Percentiles rank a stretch among this genome's conserved stretches.
phyloP scores from a whole-genome alignment of 2,113 vertebrate genomes.

The Pomatorhinus ruficollis region DNA sequence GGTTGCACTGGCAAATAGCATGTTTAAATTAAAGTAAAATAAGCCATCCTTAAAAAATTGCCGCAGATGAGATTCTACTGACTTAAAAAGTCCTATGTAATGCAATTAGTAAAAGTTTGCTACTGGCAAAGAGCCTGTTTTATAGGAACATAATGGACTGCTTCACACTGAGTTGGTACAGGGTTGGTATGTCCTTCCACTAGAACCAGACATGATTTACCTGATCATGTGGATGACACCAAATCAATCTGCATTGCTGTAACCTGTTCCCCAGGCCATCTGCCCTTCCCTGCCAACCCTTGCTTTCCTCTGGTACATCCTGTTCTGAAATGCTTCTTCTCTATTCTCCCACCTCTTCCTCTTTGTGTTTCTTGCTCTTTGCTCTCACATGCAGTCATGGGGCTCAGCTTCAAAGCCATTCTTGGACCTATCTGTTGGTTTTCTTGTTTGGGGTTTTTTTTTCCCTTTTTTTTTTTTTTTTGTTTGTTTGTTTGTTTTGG shows the following conservation, averaged over 20 bases:
- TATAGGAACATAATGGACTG: neutral
- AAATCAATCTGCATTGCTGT: neutral
- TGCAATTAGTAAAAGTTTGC: neutral
- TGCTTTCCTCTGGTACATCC: neutral
- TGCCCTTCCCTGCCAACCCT: neutral
- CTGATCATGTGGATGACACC: neutral
- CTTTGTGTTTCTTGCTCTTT: neutral
- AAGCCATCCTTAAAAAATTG: neutral
- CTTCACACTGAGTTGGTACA: neutral
- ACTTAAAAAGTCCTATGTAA: neutral
- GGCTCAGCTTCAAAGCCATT: neutral
- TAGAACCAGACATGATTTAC: neutral
- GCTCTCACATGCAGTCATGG: neutral
- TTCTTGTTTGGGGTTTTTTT: neutral
- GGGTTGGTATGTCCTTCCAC: neutral
- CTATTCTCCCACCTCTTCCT: neutral
- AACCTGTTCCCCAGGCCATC: neutral
- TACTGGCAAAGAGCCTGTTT: neutral
- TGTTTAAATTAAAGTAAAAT: neutral
- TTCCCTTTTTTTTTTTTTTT: neutral
- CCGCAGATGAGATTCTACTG: neutral
- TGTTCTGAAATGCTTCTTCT: neutral
- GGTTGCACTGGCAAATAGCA: neutral
- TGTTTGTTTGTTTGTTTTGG: neutral
- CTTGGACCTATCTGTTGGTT: neutral